Percentiles rank a stretch among this genome's conserved stretches.
These are phyloP conservation scores for Epinephelus cyanopodus DNA, from an alignment of 2,113 vertebrate species.

Conservation along the genomic window DNA sequence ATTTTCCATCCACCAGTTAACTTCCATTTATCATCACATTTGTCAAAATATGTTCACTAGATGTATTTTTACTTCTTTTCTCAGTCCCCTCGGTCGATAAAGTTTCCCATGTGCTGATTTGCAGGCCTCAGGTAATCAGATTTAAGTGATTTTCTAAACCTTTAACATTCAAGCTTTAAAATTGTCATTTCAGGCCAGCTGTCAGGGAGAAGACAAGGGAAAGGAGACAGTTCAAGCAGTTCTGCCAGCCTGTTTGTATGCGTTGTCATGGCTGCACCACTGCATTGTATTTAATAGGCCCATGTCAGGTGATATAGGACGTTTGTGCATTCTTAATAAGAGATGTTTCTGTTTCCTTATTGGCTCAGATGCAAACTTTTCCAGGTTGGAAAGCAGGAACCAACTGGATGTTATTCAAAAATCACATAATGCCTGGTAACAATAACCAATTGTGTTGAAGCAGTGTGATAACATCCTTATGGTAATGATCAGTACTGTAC, in stretches of 20 bases:
- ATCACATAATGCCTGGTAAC: neutral
- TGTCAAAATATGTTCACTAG: conserved; percentile 66
- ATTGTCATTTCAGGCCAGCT: conserved; percentile 67
- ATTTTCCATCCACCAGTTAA: conserved; percentile 66
- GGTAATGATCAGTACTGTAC: neutral
- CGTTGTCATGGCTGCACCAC: conserved; percentile 52
- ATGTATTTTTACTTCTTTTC: conserved; percentile 63
- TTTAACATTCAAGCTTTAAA: conserved; percentile 75
- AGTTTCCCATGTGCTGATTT: conserved; percentile 67
- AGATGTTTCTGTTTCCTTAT: conserved; percentile 15
- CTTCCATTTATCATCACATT: conserved; percentile 76
- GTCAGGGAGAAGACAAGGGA: conserved; percentile 42
- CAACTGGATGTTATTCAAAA: neutral
- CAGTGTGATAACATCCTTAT: too few species aligned
- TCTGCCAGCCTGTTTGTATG: conserved; percentile 33
- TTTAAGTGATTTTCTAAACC: conserved; percentile 65
- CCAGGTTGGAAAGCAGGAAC: neutral
- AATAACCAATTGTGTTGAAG: neutral
- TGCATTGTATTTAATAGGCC: conserved; percentile 33
- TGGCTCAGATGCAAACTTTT: neutral
- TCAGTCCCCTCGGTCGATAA: conserved; percentile 49
- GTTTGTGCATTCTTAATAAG: conserved; percentile 53
- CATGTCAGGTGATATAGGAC: conserved; percentile 38
- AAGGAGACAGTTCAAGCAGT: conserved; percentile 39
- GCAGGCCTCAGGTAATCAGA: conserved; percentile 71